These are phyloP conservation scores for Trichacis sp. DNA, from an alignment of 2,888 invertebrate species.

Conservation along the genomic window DNA sequence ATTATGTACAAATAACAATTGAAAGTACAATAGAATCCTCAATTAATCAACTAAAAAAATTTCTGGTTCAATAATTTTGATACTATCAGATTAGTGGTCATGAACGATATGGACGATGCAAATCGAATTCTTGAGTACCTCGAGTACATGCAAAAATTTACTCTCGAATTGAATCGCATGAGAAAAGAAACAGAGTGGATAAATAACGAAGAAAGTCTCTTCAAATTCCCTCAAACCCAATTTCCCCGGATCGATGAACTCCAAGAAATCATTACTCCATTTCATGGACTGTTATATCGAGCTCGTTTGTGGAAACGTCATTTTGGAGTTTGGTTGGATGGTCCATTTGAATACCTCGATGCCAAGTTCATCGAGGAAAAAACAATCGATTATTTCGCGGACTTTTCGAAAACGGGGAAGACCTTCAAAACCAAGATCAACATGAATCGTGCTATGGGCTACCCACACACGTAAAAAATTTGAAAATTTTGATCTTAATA, in stretches of 20 bases:
- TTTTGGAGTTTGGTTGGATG: constrained; percentile 91
- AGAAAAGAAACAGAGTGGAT: constrained; percentile 86
- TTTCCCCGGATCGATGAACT: constrained; percentile 86
- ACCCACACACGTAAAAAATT: constrained; percentile 51
- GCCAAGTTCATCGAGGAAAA: constrained; percentile 82
- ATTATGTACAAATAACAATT: no score
- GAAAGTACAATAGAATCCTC: background rate
- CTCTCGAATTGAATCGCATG: constrained; percentile 80
- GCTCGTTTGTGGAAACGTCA: constrained; percentile 82
- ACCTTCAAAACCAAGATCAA: constrained; percentile 82
- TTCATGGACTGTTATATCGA: constrained; percentile 78
- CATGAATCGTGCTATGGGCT: constrained; percentile 79
- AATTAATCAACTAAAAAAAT: no score
- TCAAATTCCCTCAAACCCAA: constrained; percentile 82
- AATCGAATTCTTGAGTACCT: constrained; percentile 83
- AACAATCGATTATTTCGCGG: constrained; percentile 84
- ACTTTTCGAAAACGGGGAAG: constrained; percentile 84
- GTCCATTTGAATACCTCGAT: constrained; percentile 89
- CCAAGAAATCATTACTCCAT: constrained; percentile 78
- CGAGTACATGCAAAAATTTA: constrained; percentile 80
- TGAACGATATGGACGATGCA: constrained; percentile 88
- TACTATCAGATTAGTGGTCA: constrained; percentile 74
- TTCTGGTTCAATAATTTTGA: no score
- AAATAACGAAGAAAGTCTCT: constrained; percentile 88
- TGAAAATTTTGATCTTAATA: background rate